Evolutionary conservation across 2,113 vertebrate genomes (phyloP).

Genomic region (Neolamprologus tretocephalus): DNA sequence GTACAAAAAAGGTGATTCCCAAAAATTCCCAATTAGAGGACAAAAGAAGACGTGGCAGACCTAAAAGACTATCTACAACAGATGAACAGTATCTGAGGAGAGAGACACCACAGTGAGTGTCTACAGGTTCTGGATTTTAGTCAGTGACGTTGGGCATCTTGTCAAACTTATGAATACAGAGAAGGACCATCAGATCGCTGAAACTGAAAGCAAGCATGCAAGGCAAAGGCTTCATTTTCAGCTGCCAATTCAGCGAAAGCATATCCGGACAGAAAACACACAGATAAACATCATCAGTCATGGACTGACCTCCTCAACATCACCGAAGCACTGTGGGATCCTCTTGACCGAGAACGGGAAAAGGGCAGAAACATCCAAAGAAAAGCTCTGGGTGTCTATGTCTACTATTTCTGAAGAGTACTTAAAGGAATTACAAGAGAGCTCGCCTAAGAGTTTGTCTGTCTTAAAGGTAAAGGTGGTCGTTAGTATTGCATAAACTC

Average conservation of each 20-base stretch:
- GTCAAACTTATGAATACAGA: neutral
- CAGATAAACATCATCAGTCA: neutral
- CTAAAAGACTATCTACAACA: neutral
- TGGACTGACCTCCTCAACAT: neutral
- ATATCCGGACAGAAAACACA: neutral
- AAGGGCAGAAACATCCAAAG: neutral
- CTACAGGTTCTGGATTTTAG: neutral
- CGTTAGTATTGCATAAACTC: neutral
- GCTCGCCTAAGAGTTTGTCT: neutral
- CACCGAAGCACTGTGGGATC: rapidly evolving
- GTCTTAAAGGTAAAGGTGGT: neutral
- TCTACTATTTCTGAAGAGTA: rapidly evolving
- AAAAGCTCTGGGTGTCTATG: neutral
- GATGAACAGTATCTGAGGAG: neutral
- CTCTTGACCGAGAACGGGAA: rapidly evolving
- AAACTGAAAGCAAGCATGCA: neutral
- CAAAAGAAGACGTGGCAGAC: neutral
- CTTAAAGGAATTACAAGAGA: neutral
- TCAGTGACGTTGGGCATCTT: rapidly evolving
- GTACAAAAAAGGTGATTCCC: neutral
- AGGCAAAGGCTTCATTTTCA: neutral
- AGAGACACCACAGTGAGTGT: neutral
- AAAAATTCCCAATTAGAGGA: neutral
- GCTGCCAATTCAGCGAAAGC: neutral
- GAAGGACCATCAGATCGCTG: rapidly evolving